Percentiles rank a stretch among this genome's conserved stretches.
These are phyloP conservation scores for Asbolus verrucosus DNA, from an alignment of 1,140 invertebrate genomes.

Conservation along the genomic window DNA sequence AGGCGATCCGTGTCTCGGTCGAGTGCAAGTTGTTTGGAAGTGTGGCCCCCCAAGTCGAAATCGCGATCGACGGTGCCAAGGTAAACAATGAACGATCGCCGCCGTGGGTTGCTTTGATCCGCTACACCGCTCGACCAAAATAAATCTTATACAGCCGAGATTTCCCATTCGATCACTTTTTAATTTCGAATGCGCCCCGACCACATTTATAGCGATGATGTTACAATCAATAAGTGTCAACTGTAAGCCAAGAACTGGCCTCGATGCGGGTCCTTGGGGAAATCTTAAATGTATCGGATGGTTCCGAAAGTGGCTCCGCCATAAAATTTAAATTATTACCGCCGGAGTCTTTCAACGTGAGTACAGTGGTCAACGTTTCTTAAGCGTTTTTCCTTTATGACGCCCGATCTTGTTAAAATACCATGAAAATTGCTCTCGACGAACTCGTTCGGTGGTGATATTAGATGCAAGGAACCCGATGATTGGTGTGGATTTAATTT, in stretches of 20 bases:
- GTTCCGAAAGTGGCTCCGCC: neutral
- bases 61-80: conserved; percentile 3
- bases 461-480: conserved; percentile 15
- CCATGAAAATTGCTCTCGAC: conserved; percentile 40
- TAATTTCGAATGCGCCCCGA: neutral
- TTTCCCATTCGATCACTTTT: conserved; percentile 7
- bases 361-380: neutral
- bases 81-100: conserved; percentile 7
- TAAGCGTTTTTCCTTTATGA: conserved; percentile 11
- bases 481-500: conserved; percentile 7
- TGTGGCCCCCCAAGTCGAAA: conserved; percentile 6
- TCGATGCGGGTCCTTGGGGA: neutral
- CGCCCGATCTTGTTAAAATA: conserved; percentile 42
- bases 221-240: neutral
- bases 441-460: conserved; percentile 6
- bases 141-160: neutral
- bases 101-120: conserved; percentile 4
- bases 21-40: conserved; percentile 1
- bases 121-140: neutral
- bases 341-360: neutral
- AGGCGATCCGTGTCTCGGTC: neutral
- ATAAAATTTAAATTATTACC: conserved; percentile 9
- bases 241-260: neutral
- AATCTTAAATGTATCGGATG: too few species aligned
- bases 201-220: neutral